Evolutionary conservation across 2,888 invertebrate species (phyloP), one percentile per base, ranked within the genome.

Genomic region (Dynastes grantii): DNA sequence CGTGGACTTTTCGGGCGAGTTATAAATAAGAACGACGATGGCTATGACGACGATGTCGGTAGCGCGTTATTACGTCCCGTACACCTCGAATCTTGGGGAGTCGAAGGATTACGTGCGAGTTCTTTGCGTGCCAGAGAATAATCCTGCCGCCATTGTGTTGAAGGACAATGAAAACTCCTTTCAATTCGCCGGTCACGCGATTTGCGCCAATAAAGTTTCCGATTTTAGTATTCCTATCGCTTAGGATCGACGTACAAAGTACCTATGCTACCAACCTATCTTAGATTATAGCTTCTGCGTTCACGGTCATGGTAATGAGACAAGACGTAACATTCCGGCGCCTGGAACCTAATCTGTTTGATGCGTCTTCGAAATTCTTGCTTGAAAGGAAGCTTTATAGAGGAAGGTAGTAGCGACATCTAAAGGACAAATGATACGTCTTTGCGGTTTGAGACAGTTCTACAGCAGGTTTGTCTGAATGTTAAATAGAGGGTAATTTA

Each of bases 111-210:
- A 85, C 82, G 84, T 83, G 83, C 82, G 83, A 84, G 83, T 83
- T 83, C 83, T 80, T 85, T 84, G 85, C 85, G 84, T 85, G 85
- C 81, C 78, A 63, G 16, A 13, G 84, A 85, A 85, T 85, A 86
- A 85, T 84, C 84, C 84, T 51, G 53, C 78, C 77, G 82, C 84
- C 80, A 84, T 85, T 86, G 86, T 86, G 82, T 80, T 63, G 81
- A 83, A 83, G 85, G 84, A 85, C 85, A 85, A 85, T 85, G 83
- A 81, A 82, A 82, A 82, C 83, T 83, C 81, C 82, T 84, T 84
- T 84, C 82, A 82, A 83, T 83, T 81, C 80, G 64, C 79, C 81
- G 84, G 85, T 84, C 85, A 83, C 82, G 82, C 82, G 78, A 81
- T 80, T 81, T 80, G 82, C 81, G 80, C 80, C 81, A 81, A 82